Conservation (phyloP, 1,140 invertebrate genomes). For the Nixonia krombeini region DNA sequence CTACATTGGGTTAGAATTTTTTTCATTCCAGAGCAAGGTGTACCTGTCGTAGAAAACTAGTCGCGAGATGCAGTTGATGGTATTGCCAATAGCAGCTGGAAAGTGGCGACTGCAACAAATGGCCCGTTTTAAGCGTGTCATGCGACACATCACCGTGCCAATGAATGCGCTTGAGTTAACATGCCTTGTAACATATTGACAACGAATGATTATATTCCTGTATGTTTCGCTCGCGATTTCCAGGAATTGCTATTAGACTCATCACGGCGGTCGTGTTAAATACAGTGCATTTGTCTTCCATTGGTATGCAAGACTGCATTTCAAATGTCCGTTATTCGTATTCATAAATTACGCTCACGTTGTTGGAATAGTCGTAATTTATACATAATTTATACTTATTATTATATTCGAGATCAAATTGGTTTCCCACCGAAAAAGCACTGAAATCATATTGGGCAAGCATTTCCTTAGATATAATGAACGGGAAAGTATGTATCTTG, state of each 20-base stretch:
- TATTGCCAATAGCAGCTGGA: slow-evolving; percentile 25
- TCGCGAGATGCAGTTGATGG: slow-evolving; percentile 47
- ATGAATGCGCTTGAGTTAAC: background rate
- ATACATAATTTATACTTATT: background rate
- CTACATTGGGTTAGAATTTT: slow-evolving; percentile 51
- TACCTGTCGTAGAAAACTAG: slow-evolving; percentile 4
- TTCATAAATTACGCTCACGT: too few species aligned
- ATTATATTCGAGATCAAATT: background rate
- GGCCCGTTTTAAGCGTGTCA: slow-evolving; percentile 41
- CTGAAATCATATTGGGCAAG: too few species aligned
- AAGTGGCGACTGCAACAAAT: slow-evolving; percentile 40
- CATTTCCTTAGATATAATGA: too few species aligned
- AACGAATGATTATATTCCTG: background rate
- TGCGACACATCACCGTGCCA: slow-evolving; percentile 5
- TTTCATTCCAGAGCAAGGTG: slow-evolving; percentile 50
- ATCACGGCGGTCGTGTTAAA: background rate
- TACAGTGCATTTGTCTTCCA: background rate
- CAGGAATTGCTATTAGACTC: background rate
- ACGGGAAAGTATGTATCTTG: too few species aligned
- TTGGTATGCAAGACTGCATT: too few species aligned
- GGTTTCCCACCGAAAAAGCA: too few species aligned
- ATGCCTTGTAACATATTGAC: background rate
- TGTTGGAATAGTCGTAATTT: background rate
- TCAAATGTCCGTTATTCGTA: too few species aligned
- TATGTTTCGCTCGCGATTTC: slow-evolving; percentile 9